These are phyloP conservation scores for Drosophila mauritiana DNA, from an alignment of 1,140 invertebrate species.

Conservation along the genomic window DNA sequence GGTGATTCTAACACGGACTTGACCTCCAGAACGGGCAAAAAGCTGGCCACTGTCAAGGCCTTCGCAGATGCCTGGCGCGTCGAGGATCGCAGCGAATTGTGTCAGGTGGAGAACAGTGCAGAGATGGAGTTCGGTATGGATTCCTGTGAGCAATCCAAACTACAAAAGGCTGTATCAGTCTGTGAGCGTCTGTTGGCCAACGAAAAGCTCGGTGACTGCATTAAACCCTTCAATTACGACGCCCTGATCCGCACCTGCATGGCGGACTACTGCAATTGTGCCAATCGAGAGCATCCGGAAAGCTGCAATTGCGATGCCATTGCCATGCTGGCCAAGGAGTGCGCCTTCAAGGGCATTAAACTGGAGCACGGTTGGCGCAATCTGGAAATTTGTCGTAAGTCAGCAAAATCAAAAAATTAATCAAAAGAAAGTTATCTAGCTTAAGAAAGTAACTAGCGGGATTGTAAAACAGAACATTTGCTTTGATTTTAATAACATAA, in stretches of 20 bases:
- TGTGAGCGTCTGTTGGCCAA: constrained; percentile 88
- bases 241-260: constrained; percentile 87
- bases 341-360: constrained; percentile 88
- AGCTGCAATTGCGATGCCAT: constrained; percentile 91
- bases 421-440: not conserved
- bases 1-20: constrained; percentile 90
- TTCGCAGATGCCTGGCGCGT: constrained; percentile 88
- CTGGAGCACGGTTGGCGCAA: constrained; percentile 90
- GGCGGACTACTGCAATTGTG: constrained; percentile 92
- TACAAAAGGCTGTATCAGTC: constrained; percentile 86
- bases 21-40: constrained; percentile 86
- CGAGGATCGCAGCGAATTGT: constrained; percentile 81
- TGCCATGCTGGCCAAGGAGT: constrained; percentile 91
- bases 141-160: constrained; percentile 70
- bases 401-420: not conserved
- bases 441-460: no score
- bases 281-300: constrained; percentile 85
- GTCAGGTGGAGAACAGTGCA: constrained; percentile 73
- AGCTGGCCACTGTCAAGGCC: constrained; percentile 67
- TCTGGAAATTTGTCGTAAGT: constrained; percentile 91
- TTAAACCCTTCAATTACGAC: constrained; percentile 86
- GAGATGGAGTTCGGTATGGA: constrained; percentile 67
- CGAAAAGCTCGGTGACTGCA: constrained; percentile 88
- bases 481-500: no score
- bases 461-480: no score